Conservation (phyloP, 2,797 vertebrate species). For the Cyprinodon diabolis region DNA sequence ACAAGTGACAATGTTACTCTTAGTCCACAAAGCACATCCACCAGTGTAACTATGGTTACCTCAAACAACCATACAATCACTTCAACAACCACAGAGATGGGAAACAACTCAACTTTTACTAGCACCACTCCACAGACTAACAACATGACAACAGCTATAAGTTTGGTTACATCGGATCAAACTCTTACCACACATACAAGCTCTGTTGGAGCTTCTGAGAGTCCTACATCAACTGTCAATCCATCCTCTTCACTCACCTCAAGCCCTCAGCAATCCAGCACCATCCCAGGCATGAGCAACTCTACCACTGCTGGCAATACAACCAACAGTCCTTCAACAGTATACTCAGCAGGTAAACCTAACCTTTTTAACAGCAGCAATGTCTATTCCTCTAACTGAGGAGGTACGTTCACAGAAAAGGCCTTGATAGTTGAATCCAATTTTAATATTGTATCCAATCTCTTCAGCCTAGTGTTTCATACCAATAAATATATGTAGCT, state of each 20-base stretch:
- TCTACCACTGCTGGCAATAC: constrained; percentile 36
- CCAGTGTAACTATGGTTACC: not conserved
- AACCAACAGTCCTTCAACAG: constrained; percentile 55
- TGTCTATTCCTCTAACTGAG: constrained; percentile 27
- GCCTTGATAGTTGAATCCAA: no score
- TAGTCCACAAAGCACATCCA: not conserved
- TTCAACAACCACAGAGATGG: not conserved
- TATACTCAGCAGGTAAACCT: constrained; percentile 64
- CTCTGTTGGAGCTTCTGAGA: constrained; percentile 23
- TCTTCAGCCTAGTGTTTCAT: no score
- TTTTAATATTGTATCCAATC: no score
- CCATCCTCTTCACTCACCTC: constrained; percentile 48
- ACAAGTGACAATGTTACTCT: not conserved
- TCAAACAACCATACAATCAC: not conserved
- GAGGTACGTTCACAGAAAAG: constrained; percentile 15
- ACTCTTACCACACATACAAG: constrained; percentile 8
- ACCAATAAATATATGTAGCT: no score
- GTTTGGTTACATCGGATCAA: constrained; percentile 19
- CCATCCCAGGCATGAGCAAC: constrained; percentile 55
- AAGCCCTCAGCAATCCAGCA: constrained; percentile 40
- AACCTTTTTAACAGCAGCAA: constrained; percentile 17
- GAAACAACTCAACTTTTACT: constrained; percentile 12
- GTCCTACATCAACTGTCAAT: constrained; percentile 19
- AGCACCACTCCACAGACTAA: constrained; percentile 1
- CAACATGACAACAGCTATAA: constrained; percentile 25